Evolutionary conservation across 2,888 invertebrate species (phyloP), one percentile per base, ranked within the genome.

Genomic region (Anoplius nigerrimus): DNA sequence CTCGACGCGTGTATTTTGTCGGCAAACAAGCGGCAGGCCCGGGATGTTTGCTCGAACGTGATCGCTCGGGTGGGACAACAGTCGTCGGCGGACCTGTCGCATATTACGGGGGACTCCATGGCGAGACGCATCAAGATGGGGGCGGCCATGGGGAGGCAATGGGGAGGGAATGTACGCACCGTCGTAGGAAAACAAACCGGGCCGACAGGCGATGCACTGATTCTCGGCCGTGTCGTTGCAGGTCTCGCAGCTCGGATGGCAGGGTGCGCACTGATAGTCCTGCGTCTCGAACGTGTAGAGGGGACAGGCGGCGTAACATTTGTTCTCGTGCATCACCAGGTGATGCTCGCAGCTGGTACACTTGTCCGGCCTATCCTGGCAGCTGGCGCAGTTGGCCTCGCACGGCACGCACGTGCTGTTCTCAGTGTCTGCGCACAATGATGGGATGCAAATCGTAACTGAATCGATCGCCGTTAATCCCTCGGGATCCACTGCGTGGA

Each of bases 281-380:
- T 96, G 95, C 1, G 95, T 95, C 89, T 97, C 97, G 85, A 92
- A 97, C 52, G 94, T 95, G 76, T 94, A 92, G 16, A 92, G 86
- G 0, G 97, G 97, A 89, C 97, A 97, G 0, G 95, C 93, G 5
- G 96, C 94, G 79, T 95, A 91, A 89, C 97, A 97, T 81, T 93
- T 93, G 82, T 94, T 94, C 74, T 94, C 93, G 86, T 94, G 93
- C 83, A 97, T 92, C 58, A 97, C 93, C 72, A 97, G 90, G 85
- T 97, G 95, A 88, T 96, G 96, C 82, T 96, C 96, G 87, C 97
- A 97, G 77, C 95, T 95, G 48, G 94, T 95, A 84, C 97, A 97
- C 75, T 93, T 92, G 80, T 95, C 94, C 3, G 95, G 94, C 74
- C 94, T 91, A 78, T 95, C 95, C 78, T 95, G 94, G 83, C 97